Base-by-base conservation (phyloP, 2,888 invertebrate genomes). In the Eremobia ochroleuca region DNA sequence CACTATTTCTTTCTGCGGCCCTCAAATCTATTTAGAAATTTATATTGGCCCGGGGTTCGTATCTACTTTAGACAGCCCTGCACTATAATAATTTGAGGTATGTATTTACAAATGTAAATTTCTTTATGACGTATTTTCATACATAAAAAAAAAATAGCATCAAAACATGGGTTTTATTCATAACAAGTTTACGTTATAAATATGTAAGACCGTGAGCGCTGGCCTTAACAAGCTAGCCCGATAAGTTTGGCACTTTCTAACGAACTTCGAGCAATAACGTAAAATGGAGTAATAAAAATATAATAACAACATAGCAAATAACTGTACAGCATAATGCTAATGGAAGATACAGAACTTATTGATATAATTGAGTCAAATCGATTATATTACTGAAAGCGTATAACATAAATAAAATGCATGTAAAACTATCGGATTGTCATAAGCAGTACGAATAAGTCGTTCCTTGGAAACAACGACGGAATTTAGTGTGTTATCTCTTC, bases 331-430 rank as follows among this genome's bases (percentile, higher is more conserved):
- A 69, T 84, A 85, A 76, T 65, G 81, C 94, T 95, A 96, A 94
- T 96, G 95, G 95, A 96, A 96, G 95, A 94, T 94, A 92, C 83
- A 92, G 73, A 92, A 93, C 92, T 93, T 94, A 94, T 67, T 65
- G 68, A 78, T 73, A 82, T 87, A 82, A 88, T 87, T 85, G 85
- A 87, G 87, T 85, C 83, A 68, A 75, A 74, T 77, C 43, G 77
- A 81, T 82, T 74, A 88, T 69, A 77, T 85, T 69, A 85, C 74
- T 79, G 84, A 87, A 83, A 90, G 87, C 86, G 83, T 85, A 82
- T 81, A 87, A 89, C 87, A 83, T 90, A 85, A 89, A 84, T 86
- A 89, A 91, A 92, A 91, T 90, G 88, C 89, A 83, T 73, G 70
- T 90, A 86, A 87, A 81, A 66, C 83, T 85, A 83, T 70, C 49